Percentiles rank a stretch among this genome's conserved stretches.
Evolutionary conservation across 1,140 invertebrate species (phyloP).

Genomic region (Parapsyche elsis): DNA sequence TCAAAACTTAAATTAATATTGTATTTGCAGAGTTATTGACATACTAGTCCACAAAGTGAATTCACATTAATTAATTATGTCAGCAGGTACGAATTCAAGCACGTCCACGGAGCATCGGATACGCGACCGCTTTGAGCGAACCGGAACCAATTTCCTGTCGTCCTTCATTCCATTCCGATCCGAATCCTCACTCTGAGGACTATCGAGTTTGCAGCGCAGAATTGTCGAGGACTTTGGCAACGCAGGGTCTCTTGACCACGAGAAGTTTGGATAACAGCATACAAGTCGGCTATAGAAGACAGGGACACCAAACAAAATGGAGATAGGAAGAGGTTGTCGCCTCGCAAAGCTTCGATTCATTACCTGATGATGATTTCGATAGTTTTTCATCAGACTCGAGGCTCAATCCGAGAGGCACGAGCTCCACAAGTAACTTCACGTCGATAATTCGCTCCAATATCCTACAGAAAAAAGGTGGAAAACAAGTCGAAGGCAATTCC

Average conservation of each 20-base stretch:
- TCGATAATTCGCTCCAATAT: constrained; percentile 33
- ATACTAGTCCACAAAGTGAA: too few species aligned
- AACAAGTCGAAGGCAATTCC: not conserved
- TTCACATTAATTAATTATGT: not conserved
- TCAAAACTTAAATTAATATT: too few species aligned
- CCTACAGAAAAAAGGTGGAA: constrained; percentile 15
- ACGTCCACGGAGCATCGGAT: constrained; percentile 8
- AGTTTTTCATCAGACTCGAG: constrained; percentile 34
- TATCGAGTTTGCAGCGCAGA: constrained; percentile 1
- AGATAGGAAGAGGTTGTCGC: constrained; percentile 35
- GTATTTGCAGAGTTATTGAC: too few species aligned
- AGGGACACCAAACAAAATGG: constrained; percentile 38
- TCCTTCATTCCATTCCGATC: constrained; percentile 43
- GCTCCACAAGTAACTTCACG: not conserved
- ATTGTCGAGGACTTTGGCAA: constrained; percentile 28
- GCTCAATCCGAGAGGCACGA: constrained; percentile 10
- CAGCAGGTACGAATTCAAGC: constrained; percentile 35
- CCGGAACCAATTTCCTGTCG: constrained; percentile 20
- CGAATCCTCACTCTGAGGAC: constrained; percentile 36
- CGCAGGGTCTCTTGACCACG: constrained; percentile 36
- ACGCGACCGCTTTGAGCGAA: not conserved
- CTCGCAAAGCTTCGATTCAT: constrained; percentile 20
- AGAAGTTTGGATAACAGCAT: constrained; percentile 41
- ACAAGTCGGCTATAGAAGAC: constrained; percentile 28
- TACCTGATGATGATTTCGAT: constrained; percentile 37